Base-by-base conservation (phyloP, 2,888 invertebrate genomes). In the Parochlus steinenii region DNA sequence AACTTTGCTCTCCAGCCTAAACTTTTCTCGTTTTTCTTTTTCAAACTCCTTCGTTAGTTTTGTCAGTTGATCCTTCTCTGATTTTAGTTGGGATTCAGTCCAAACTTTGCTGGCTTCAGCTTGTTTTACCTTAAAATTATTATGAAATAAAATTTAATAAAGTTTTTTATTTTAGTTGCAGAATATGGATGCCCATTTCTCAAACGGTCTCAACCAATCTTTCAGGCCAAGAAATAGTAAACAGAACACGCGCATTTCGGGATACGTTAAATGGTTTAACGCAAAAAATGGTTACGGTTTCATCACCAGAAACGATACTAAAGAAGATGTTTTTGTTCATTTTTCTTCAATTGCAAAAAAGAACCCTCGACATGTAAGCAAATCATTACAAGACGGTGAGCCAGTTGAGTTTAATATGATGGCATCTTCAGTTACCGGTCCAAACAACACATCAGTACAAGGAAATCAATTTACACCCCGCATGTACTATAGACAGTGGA, bases 251-350 rank as follows among this genome's bases (percentile, higher is more conserved):
- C 10, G 29, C 8, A 7, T 31, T 8, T 14, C 7, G 6, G 83
- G 83, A 54, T 75, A 74, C 51, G 83, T 83, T 42, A 85, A 83
- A 63, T 85, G 83, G 82, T 75, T 75, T 63, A 75, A 74, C 55
- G 74, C 74, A 41, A 74, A 74, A 56, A 71, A 72, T 58, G 74
- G 82, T 52, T 82, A 82, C 61, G 82, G 82, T 51, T 82, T 82
- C 61, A 82, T 83, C 56, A 79, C 79, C 60, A 68, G 81, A 51
- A 74, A 76, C 61, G 81, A 82, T 64, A 81, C 76, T 53, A 77
- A 79, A 62, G 80, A 79, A 61, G 83, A 83, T 61, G 80, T 85
- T 42, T 83, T 83, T 65, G 82, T 83, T 47, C 83, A 83, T 62
- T 80, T 80, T 64, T 71, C 81, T 45, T 82, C 82, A 53, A 81